Base-by-base conservation (phyloP, 2,113 vertebrate genomes). In the Apeltes quadracus region DNA sequence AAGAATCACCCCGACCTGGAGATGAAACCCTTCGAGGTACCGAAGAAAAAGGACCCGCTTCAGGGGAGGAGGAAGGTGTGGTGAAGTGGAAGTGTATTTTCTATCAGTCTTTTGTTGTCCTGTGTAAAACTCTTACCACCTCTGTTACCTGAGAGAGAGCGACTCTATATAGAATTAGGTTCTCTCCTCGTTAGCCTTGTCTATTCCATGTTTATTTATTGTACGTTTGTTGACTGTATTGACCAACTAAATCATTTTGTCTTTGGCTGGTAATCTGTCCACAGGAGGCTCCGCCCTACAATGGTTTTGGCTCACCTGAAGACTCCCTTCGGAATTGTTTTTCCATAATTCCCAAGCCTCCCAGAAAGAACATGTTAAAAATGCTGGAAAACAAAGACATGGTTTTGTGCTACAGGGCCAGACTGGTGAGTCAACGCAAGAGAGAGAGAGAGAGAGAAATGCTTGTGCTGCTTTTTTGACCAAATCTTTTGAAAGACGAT, bases 311-410 rank as follows among this genome's bases (percentile, higher is more conserved):
- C 5, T 84, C 94, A 2, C 72, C 95, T 18, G 96, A 99, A 76
- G 97, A 98, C 80, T 96, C 96, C 13, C 92, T 95, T 57, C 96
- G 97, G 90, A 99, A 97, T 64, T 99, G 97, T 82, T 94, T 95
- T 36, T 90, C 88, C 70, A 92, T 99, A 53, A 54, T 96, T 75
- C 98, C 98, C 23, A 86, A 94, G 72, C 92, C 94, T 20, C 96
- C 96, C 3, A 90, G 82, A 83, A 96, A 94, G 83, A 89, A 97
- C 2, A 0, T 96, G 20, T 25, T 95, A 11, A 98, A 98, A 90
- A 93, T 96, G 90, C 85, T 98, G 57, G 88, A 95, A 84, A 96
- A 97, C 2, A 78, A 94, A 65, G 83, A 91, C 69, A 96, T 96
- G 84, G 91, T 96, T 39, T 89, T 99, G 79, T 88, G 95, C 68